These are phyloP conservation scores for Cryptocheilus praepositus DNA, from an alignment of 2,888 invertebrate species.

Conservation along the genomic window DNA sequence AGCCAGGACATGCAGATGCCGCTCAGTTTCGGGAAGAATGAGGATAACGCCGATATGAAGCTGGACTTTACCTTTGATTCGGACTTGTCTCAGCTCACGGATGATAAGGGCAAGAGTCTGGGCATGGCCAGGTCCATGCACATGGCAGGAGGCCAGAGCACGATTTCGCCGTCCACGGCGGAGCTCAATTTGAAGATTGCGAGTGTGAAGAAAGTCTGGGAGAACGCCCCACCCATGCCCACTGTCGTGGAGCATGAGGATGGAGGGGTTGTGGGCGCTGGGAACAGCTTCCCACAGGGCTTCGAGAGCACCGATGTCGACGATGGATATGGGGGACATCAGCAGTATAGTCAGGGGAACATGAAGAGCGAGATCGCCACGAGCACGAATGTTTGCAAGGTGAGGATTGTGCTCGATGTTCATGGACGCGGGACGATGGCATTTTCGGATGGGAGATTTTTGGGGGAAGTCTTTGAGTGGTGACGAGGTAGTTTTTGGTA, in stretches of 20 bases:
- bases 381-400: slow-evolving; percentile 85
- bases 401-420: slow-evolving; percentile 62
- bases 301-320: slow-evolving; percentile 76
- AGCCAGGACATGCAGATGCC: slow-evolving; percentile 78
- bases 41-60: slow-evolving; percentile 91
- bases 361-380: slow-evolving; percentile 77
- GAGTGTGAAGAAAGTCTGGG: slow-evolving; percentile 93
- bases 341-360: slow-evolving; percentile 76
- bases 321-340: slow-evolving; percentile 77
- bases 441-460: too few relatives aligned
- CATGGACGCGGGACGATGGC: too few relatives aligned
- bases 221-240: slow-evolving; percentile 81
- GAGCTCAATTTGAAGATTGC: slow-evolving; percentile 96
- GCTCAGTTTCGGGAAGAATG: slow-evolving; percentile 82
- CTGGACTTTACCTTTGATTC: slow-evolving; percentile 93
- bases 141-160: slow-evolving; percentile 81
- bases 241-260: slow-evolving; percentile 80
- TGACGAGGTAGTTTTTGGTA: too few relatives aligned
- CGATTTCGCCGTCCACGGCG: slow-evolving; percentile 88
- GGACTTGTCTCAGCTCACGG: slow-evolving; percentile 85
- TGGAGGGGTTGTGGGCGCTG: slow-evolving; percentile 75
- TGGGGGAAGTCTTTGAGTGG: too few relatives aligned
- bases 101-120: slow-evolving; percentile 80
- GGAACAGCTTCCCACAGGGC: slow-evolving; percentile 72
- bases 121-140: slow-evolving; percentile 81